phyloP scores from a whole-genome alignment of 92 coral and sea anemone species.

The Zoanthus sansibaricus region DNA sequence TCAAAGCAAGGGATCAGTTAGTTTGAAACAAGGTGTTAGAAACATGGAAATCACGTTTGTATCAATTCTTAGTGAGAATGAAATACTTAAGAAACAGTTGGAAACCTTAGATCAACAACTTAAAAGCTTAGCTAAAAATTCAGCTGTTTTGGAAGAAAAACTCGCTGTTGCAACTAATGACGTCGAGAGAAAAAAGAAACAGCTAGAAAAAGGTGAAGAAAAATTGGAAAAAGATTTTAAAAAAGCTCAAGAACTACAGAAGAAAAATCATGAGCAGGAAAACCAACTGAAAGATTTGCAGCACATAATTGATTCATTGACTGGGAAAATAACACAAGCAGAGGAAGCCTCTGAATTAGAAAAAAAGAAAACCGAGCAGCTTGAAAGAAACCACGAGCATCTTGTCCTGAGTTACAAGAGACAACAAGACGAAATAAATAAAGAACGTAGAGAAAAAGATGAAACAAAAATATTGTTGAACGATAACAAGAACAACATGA shows the following conservation, averaged over 20 bases:
- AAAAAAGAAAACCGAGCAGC: conserved; percentile 41
- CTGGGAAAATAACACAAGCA: neutral
- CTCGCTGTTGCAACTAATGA: conserved; percentile 50
- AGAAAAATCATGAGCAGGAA: neutral
- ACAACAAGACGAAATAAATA: conserved; percentile 53
- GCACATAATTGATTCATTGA: neutral
- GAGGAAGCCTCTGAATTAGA: neutral
- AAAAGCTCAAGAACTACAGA: conserved; percentile 6
- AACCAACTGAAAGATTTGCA: conserved; percentile 18
- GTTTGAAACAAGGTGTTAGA: neutral
- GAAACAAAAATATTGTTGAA: conserved; percentile 59
- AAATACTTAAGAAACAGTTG: conserved; percentile 41
- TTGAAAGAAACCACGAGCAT: conserved; percentile 65
- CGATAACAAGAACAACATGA: conserved; percentile 30
- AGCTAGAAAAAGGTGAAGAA: conserved; percentile 3
- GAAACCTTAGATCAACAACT: conserved; percentile 32
- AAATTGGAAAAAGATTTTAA: conserved; percentile 10
- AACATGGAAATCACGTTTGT: neutral
- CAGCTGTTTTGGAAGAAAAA: conserved; percentile 38
- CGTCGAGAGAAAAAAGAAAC: neutral
- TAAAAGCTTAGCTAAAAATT: conserved; percentile 55
- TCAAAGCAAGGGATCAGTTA: neutral
- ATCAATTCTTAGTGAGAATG: conserved; percentile 33
- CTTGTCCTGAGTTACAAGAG: conserved; percentile 59
- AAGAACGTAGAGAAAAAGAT: conserved; percentile 68